Evolutionary conservation across 2,888 invertebrate species (phyloP).

Genomic region (Apotomis turbidana): DNA sequence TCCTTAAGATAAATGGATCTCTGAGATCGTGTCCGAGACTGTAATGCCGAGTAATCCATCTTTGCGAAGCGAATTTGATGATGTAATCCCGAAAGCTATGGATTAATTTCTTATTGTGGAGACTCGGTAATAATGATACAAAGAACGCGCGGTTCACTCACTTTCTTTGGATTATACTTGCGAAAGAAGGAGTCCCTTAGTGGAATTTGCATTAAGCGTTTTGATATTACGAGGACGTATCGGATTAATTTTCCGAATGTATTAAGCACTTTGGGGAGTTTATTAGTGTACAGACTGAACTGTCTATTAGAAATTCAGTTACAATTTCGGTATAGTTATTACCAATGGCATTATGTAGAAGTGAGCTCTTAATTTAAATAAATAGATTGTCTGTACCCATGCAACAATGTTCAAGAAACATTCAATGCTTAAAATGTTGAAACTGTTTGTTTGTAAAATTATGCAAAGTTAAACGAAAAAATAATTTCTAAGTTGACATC

Average conservation of each 20-base stretch:
- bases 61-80: constrained; percentile 65
- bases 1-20: constrained; percentile 41
- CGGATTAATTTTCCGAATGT: background rate
- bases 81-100: constrained; percentile 55
- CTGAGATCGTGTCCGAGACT: constrained; percentile 37
- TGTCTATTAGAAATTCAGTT: background rate
- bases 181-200: constrained; percentile 8
- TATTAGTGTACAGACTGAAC: background rate
- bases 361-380: too few species aligned
- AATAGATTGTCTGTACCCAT: too few species aligned
- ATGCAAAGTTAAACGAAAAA: too few species aligned
- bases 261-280: constrained; percentile 1
- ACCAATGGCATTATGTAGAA: too few species aligned
- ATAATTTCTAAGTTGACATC: too few species aligned
- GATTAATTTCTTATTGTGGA: constrained; percentile 64
- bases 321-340: too few species aligned
- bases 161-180: constrained; percentile 27
- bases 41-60: constrained; percentile 49
- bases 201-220: constrained; percentile 18
- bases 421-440: too few species aligned
- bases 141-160: constrained; percentile 40
- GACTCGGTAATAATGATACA: constrained; percentile 51
- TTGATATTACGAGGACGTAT: constrained; percentile 8
- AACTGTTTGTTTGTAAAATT: too few species aligned
- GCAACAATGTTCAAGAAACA: too few species aligned